Conservation (phyloP, 2,888 invertebrate genomes). For the Trichopria drosophilae region DNA sequence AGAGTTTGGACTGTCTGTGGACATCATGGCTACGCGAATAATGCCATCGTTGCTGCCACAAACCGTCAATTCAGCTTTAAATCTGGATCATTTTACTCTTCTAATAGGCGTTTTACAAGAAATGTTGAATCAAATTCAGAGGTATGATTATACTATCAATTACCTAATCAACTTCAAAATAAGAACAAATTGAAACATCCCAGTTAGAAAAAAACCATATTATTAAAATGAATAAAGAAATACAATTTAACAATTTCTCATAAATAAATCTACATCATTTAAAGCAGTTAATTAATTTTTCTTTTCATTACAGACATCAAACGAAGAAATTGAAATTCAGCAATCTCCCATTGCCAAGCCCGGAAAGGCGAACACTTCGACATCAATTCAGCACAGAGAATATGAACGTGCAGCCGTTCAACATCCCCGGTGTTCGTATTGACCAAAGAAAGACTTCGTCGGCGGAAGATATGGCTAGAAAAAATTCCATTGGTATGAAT, state of each 20-base stretch:
- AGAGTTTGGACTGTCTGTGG: constrained; percentile 86
- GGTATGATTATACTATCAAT: constrained; percentile 46
- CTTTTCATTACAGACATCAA: constrained; percentile 64
- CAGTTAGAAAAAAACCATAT: constrained; percentile 1
- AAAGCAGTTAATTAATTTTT: too few relatives aligned
- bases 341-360: constrained; percentile 73
- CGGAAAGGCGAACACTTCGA: constrained; percentile 74
- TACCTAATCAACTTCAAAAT: neutral
- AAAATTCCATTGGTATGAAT: constrained; percentile 75
- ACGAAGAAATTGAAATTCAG: constrained; percentile 87
- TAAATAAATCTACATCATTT: too few relatives aligned
- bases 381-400: constrained; percentile 87
- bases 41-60: constrained; percentile 92
- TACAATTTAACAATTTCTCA: neutral
- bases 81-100: constrained; percentile 78
- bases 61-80: constrained; percentile 84
- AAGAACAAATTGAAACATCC: neutral
- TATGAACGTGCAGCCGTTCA: constrained; percentile 81
- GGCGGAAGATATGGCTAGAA: constrained; percentile 88
- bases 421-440: constrained; percentile 84
- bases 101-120: constrained; percentile 85
- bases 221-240: neutral
- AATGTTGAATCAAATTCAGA: constrained; percentile 87
- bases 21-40: constrained; percentile 89
- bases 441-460: constrained; percentile 88